Base-by-base conservation (phyloP, 1,140 invertebrate genomes). In the Neocloeon triangulifer region DNA sequence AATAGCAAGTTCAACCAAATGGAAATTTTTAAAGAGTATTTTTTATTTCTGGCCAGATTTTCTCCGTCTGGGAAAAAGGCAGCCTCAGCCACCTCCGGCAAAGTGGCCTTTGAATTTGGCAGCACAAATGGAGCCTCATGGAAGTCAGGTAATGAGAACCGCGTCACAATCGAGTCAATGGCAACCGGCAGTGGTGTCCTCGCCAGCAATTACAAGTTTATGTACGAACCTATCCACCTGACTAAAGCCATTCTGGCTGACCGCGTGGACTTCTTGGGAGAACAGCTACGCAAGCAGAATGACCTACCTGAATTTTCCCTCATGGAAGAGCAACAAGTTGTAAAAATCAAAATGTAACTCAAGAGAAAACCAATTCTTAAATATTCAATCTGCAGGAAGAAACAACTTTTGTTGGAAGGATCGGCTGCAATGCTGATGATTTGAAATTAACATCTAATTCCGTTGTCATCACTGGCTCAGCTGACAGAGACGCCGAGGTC, bases 351-450 rank as follows among this genome's bases (percentile, higher is more conserved):
- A n/a, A 37, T 31, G 25, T n/a, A 13, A 4, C 15, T 26, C 15
- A 26, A n/a, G n/a, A n/a, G n/a, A n/a, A n/a, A n/a, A n/a, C n/a
- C n/a, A n/a, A n/a, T n/a, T n/a, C n/a, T n/a, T n/a, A n/a, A n/a
- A n/a, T n/a, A n/a, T n/a, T n/a, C n/a, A n/a, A n/a, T n/a, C n/a
- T n/a, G 4, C 51, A 68, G 52, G 54, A 54, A 17, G 21, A 32
- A 8, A 48, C 57, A 30, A 44, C 54, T 17, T 63, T 64, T 6
- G 62, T 61, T 33, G 82, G 82, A 4, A 59, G 75, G 21, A 63
- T 89, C 32, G 64, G 69, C 38, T 78, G 70, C 41, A 75, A 80
- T 38, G 59, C 62, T 18, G 62, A 71, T 37, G 74, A 18, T 47
- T 51, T 22, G 10, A 19, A 17, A 5, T 19, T 14, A 14, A 22